Conservation (phyloP, 2,888 invertebrate genomes). For the Oscheius sp. region DNA sequence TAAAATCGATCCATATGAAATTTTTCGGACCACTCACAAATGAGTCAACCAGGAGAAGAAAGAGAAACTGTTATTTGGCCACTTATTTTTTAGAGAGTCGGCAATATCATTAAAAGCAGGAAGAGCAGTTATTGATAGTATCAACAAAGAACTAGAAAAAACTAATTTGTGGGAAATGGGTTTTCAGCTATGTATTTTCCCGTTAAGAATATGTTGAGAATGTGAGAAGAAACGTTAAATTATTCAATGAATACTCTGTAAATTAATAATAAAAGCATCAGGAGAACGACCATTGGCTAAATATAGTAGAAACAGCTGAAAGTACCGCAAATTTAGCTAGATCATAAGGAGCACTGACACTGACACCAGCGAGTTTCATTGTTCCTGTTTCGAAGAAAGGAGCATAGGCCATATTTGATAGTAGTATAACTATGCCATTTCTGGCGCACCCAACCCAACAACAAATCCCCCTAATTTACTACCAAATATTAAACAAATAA, state of each 20-base stretch:
- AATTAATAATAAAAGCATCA: background rate
- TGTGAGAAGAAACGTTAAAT: background rate
- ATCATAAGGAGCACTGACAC: background rate
- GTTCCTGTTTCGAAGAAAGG: background rate
- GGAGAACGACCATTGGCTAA: background rate
- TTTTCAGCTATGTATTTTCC: background rate
- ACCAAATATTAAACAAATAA: too few species aligned
- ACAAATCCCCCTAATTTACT: too few species aligned
- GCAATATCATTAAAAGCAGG: background rate
- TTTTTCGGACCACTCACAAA: too few species aligned
- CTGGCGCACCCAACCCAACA: too few species aligned
- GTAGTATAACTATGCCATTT: too few species aligned
- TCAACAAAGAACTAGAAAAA: background rate
- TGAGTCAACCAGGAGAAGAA: conserved; percentile 1
- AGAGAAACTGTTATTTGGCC: background rate
- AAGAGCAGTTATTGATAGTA: background rate
- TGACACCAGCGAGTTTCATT: background rate
- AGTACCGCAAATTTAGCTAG: background rate
- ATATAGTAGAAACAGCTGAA: background rate
- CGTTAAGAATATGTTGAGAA: background rate
- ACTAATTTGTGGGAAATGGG: conserved; percentile 2
- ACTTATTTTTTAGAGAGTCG: background rate
- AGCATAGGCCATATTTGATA: background rate
- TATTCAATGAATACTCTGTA: conserved; percentile 1
- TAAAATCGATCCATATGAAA: background rate